Base-by-base conservation (phyloP, 2,888 invertebrate genomes). In the Melangyna quadrimaculata region DNA sequence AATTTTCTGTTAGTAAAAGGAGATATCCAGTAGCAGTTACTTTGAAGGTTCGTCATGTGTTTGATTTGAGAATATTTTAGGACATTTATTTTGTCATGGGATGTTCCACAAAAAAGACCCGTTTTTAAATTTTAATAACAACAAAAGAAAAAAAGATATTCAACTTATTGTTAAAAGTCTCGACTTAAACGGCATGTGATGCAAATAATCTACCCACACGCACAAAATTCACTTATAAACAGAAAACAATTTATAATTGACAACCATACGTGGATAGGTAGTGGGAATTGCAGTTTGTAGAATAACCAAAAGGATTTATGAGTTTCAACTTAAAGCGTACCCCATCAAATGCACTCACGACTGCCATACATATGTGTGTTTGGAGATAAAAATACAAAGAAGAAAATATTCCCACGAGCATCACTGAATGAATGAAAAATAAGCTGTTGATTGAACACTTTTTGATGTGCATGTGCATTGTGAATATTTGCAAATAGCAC, bases 351-450 rank as follows among this genome's bases (percentile, higher is more conserved):
- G 59, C 53, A 72, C 67, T 72, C 67, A 72, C 48, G 51, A 71
- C 53, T 69, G 72, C 69, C 29, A 73, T 71, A 59, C 77, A 73
- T 72, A 69, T 69, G 55, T 45, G 75, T 53, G 29, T 72, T 67
- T 65, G 43, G 10, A 48, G 40, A 32, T 61, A 24, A 22, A 40
- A 22, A 40, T 48, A 61, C 55, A 48, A 48, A 53, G 22, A 17
- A 69, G 43, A n/a, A n/a, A n/a, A n/a, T n/a, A 70, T 83, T 83
- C 83, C 78, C 83, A 83, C 78, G 69, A 35, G 32, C 35, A 59
- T 59, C 67, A 9, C 35, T 45, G 29, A 32, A 65, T 67, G 32
- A 35, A 45, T 51, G 67, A 57, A 45, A 51, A 51, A 51, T 8
- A 27, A 75, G 70, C 27, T 65, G 63, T 70, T 82, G 83, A 83